phyloP scores from a whole-genome alignment of 2,797 vertebrate species.

The Ctenopoma multispine region DNA sequence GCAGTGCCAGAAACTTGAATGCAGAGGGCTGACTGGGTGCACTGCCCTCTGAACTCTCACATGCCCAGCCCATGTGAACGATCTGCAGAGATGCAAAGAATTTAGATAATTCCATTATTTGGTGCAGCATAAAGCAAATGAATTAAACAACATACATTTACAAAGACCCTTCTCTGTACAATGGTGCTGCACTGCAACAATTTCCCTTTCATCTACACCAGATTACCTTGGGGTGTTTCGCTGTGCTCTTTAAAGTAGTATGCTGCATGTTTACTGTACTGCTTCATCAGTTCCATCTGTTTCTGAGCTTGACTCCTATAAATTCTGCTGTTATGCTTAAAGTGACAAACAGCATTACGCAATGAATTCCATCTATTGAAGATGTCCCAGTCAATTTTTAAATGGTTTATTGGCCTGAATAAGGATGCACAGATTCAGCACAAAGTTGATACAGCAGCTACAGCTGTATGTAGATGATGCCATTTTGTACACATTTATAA shows the following conservation, averaged over 20 bases:
- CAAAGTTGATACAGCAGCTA: background rate
- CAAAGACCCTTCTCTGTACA: background rate
- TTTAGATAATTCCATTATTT: no score
- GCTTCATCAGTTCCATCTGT: constrained; percentile 20
- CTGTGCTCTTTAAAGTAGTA: constrained; percentile 15
- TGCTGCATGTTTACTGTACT: background rate
- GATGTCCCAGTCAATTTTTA: background rate
- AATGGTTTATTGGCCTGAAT: background rate
- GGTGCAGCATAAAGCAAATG: constrained; percentile 3
- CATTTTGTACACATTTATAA: no score
- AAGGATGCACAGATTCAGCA: background rate
- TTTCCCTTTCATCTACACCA: constrained; percentile 38
- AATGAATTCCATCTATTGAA: background rate
- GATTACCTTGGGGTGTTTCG: constrained; percentile 28
- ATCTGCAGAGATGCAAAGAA: constrained; percentile 85
- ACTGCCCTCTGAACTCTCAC: constrained; percentile 85
- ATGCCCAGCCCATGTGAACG: constrained; percentile 94
- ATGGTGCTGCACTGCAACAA: constrained; percentile 34
- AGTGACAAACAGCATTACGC: background rate
- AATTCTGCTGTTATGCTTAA: background rate
- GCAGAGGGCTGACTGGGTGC: constrained; percentile 77
- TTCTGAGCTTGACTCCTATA: background rate
- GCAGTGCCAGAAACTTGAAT: constrained; percentile 93
- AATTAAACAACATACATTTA: constrained; percentile 18
- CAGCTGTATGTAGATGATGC: background rate